phyloP scores from a whole-genome alignment of 2,797 vertebrate species.

The Malacoraja senta region DNA sequence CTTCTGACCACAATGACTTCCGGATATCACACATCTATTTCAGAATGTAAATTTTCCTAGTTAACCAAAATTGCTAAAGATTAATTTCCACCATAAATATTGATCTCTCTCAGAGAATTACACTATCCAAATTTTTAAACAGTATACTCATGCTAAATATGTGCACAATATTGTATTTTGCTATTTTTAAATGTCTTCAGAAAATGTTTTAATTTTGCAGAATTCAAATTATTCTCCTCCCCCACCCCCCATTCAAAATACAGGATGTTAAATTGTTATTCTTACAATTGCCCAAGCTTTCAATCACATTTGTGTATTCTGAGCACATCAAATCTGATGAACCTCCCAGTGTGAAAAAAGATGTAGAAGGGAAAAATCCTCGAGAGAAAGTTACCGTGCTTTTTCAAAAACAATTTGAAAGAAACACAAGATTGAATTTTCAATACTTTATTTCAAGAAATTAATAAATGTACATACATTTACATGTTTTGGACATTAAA shows the following conservation, averaged over 20 bases:
- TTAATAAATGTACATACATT: not conserved
- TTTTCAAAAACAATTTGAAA: not conserved
- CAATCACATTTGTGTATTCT: not conserved
- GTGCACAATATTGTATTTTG: not conserved
- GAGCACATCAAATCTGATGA: not conserved
- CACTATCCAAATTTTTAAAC: not conserved
- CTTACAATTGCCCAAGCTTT: not conserved
- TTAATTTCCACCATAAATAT: not conserved
- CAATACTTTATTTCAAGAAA: not conserved
- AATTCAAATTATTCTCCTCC: not conserved
- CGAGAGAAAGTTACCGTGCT: not conserved
- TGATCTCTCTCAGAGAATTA: not conserved
- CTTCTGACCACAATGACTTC: not conserved
- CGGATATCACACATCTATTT: not conserved
- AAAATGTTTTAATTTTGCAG: not conserved
- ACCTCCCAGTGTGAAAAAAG: not conserved
- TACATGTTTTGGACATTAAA: not conserved
- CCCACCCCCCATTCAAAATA: not conserved
- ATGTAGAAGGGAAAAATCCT: not conserved
- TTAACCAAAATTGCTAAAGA: not conserved
- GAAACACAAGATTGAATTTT: not conserved
- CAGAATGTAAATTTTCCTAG: not conserved
- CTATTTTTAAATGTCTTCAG: not conserved
- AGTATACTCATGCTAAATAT: not conserved
- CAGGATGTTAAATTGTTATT: not conserved